Conservation (phyloP, 2,113 vertebrate genomes). For the Gobiocypris rarus region DNA sequence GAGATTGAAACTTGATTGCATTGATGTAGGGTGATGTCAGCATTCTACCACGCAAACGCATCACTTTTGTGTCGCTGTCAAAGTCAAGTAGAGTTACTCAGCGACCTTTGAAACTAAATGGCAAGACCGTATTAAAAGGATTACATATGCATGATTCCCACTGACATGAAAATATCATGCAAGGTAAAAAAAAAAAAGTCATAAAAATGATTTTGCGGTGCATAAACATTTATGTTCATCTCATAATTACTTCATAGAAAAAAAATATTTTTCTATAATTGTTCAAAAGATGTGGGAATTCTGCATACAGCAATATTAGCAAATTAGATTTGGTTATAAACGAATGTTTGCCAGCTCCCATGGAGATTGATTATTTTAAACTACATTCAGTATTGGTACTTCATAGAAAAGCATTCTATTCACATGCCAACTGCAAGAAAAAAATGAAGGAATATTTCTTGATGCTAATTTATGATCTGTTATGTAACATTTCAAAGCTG, state of each 20-base stretch:
- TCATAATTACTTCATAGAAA: too few relatives aligned
- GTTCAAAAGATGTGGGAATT: not conserved
- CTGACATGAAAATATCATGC: not conserved
- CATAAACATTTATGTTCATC: too few relatives aligned
- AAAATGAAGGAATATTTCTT: not conserved
- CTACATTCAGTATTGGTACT: not conserved
- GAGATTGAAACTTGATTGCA: conserved; percentile 11
- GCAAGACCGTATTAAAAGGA: not conserved
- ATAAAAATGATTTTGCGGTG: too few relatives aligned
- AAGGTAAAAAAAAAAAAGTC: not conserved
- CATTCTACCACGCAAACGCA: conserved; percentile 61
- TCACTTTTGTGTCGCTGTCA: conserved; percentile 26
- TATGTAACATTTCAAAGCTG: not conserved
- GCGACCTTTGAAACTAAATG: conserved; percentile 26
- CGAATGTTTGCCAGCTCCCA: conserved; percentile 1
- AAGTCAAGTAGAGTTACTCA: not conserved
- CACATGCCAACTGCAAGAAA: not conserved
- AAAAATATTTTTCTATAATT: not conserved
- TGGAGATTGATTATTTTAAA: not conserved
- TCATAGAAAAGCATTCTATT: not conserved
- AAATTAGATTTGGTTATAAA: not conserved
- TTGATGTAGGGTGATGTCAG: conserved; percentile 55
- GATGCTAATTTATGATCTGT: not conserved
- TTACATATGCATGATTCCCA: not conserved
- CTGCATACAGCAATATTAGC: conserved; percentile 42